phyloP scores from a whole-genome alignment of 2,113 vertebrate genomes.

The Ammodytes marinus region DNA sequence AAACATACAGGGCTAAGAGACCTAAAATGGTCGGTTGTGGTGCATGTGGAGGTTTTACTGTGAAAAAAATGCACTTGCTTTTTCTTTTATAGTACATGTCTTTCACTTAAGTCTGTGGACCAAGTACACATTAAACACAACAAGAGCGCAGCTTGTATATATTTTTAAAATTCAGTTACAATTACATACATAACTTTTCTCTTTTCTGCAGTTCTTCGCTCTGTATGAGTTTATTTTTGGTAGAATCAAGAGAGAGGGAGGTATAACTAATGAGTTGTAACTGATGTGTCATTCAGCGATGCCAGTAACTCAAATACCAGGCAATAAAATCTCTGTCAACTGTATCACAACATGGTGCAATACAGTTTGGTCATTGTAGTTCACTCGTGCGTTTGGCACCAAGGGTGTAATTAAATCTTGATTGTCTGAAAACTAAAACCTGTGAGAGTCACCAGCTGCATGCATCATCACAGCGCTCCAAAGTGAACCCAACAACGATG shows the following conservation, averaged over 20 bases:
- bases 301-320: slow-evolving; percentile 4
- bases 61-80: slow-evolving; percentile 36
- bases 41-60: slow-evolving; percentile 53
- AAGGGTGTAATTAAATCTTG: slow-evolving; percentile 41
- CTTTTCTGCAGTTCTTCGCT: slow-evolving; percentile 4
- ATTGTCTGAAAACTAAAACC: slow-evolving; percentile 50
- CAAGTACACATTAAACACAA: slow-evolving; percentile 34
- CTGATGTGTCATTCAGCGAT: slow-evolving; percentile 11
- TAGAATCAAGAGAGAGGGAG: neutral
- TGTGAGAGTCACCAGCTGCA: slow-evolving; percentile 20
- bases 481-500: slow-evolving; percentile 30
- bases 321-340: slow-evolving; percentile 4
- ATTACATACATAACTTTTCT: neutral
- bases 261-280: neutral
- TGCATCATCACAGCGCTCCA: slow-evolving; percentile 6
- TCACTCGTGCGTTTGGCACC: slow-evolving; percentile 47
- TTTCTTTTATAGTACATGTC: slow-evolving; percentile 23
- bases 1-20: slow-evolving; percentile 56
- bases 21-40: slow-evolving; percentile 59
- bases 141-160: neutral
- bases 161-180: slow-evolving; percentile 7
- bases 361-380: slow-evolving; percentile 36
- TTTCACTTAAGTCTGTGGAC: slow-evolving; percentile 27
- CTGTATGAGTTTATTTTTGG: slow-evolving; percentile 3
- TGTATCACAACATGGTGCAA: slow-evolving; percentile 3